Percentiles rank a stretch among this genome's conserved stretches.
These are phyloP conservation scores for Cryptocephalus moraei DNA, from an alignment of 2,888 invertebrate species.

Conservation along the genomic window DNA sequence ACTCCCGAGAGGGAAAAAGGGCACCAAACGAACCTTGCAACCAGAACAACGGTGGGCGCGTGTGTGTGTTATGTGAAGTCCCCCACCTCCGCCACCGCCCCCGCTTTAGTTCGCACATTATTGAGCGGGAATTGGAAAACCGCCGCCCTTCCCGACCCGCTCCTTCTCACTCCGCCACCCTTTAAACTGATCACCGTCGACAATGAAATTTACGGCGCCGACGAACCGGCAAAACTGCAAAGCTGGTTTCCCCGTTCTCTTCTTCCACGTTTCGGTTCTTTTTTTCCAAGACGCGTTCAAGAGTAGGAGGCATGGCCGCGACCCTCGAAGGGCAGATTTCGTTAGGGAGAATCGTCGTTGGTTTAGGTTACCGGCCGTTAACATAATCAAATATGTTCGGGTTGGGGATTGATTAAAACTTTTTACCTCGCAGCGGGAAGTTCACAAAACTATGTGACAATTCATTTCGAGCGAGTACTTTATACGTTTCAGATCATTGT, in stretches of 20 bases:
- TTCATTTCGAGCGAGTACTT: too few species aligned
- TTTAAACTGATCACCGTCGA: conserved; percentile 36
- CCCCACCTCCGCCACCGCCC: conserved; percentile 34
- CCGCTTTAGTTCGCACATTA: conserved; percentile 49
- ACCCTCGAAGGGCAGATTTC: too few species aligned
- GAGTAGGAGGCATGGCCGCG: too few species aligned
- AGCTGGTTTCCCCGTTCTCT: neutral
- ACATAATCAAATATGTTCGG: too few species aligned
- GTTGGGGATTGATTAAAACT: too few species aligned
- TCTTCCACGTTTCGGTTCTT: neutral
- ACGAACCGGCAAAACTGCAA: conserved; percentile 3
- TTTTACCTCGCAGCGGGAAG: too few species aligned
- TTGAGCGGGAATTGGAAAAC: conserved; percentile 50
- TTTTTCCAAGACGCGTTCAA: too few species aligned
- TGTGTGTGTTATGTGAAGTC: too few species aligned
- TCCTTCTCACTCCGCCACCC: conserved; percentile 21
- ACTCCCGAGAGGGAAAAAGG: conserved; percentile 30
- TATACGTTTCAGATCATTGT: neutral
- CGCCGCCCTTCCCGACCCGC: conserved; percentile 35
- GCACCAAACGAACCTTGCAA: conserved; percentile 40
- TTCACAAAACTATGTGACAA: too few species aligned
- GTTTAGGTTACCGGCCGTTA: too few species aligned
- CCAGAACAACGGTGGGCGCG: conserved; percentile 31
- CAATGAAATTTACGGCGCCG: conserved; percentile 27
- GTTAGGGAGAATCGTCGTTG: too few species aligned